Conservation (phyloP, 2,888 invertebrate species). For the Malachius bipustulatus region DNA sequence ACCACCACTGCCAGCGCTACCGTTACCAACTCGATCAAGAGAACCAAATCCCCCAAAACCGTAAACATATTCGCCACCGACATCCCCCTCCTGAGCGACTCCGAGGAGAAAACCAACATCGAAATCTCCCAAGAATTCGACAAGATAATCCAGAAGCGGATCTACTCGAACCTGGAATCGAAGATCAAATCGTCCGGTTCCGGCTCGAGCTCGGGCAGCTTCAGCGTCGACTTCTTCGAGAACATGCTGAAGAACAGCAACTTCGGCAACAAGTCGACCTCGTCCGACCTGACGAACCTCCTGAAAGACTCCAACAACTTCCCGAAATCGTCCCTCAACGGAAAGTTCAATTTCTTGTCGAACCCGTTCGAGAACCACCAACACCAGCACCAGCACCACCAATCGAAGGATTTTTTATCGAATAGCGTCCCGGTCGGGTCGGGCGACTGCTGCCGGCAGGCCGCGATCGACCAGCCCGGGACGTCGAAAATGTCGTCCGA, state of each 20-base stretch:
- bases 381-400: not conserved
- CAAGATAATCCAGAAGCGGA: slow-evolving; percentile 34
- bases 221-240: slow-evolving; percentile 31
- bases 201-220: slow-evolving; percentile 13
- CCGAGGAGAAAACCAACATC: slow-evolving; percentile 31
- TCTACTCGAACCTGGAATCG: slow-evolving; percentile 33
- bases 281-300: slow-evolving; percentile 21
- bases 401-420: slow-evolving; percentile 16
- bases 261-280: slow-evolving; percentile 16
- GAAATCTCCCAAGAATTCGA: slow-evolving; percentile 36
- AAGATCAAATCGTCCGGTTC: slow-evolving; percentile 31
- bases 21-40: not conserved
- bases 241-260: slow-evolving; percentile 22
- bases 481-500: slow-evolving; percentile 13
- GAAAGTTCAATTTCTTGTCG: slow-evolving; percentile 11
- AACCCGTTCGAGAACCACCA: slow-evolving; percentile 8
- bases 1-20: slow-evolving; percentile 1
- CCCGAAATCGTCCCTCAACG: slow-evolving; percentile 14
- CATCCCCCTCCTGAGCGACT: slow-evolving; percentile 19
- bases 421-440: too few species aligned
- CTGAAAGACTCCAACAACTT: slow-evolving; percentile 27
- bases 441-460: too few species aligned
- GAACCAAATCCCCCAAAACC: not conserved
- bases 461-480: slow-evolving; percentile 6
- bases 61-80: slow-evolving; percentile 17